Conservation (phyloP, 2,113 vertebrate genomes). For the rat (Rattus norvegicus) region GRCr8 NC_086025.1:132389501-132390000, state of each 20-base stretch:
- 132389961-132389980: background rate
- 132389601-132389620: background rate
- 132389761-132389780: background rate
- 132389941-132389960: background rate
- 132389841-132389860: background rate
- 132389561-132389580: background rate
- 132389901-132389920: background rate
- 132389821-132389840: background rate
- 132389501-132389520: too few species aligned
- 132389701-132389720: too few species aligned
- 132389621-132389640: background rate
- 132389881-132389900: background rate
- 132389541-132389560: background rate
- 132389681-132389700: too few species aligned
- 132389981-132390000: background rate
- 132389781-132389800: background rate
- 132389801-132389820: background rate
- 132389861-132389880: background rate
- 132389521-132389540: background rate
- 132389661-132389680: background rate
- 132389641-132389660: background rate
- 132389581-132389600: background rate
- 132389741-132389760: background rate
- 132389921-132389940: background rate
- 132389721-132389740: background rate